Base-by-base conservation (phyloP, 1,140 invertebrate genomes). In the Neomicropteryx cornuta region DNA sequence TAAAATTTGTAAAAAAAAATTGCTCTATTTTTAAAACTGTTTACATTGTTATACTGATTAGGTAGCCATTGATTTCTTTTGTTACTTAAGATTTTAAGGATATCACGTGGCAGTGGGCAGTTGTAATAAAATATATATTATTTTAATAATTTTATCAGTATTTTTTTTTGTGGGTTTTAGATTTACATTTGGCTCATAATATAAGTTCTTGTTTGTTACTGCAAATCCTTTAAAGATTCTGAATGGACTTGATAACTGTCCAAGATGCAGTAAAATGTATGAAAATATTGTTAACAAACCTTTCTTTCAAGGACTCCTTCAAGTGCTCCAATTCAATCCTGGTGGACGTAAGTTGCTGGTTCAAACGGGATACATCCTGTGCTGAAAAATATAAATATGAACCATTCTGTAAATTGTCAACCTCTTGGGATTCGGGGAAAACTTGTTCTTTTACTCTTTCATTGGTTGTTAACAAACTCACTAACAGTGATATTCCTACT, bases 281-380 rank as follows among this genome's bases (percentile, higher is more conserved):
- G 21, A 21, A 38, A 30, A 32, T 29, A 23, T 36, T 33, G 8
- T 8, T n/a, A 37, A 54, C 53, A 54, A 46, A 66, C 58, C 48
- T 53, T 48, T 65, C 56, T 44, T 62, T 66, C 41, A 65, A 60
- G 4, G 71, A 50, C 47, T 68, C 63, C 43, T 60, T 56, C n/a
- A 71, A 46, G 8, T 55, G 42, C 44, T 75, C 64, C 14, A 76
- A 43, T 48, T 77, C 71, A 33, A 52, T 42, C 38, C 62, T 58
- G 47, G 76, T 60, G 16, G 63, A 57, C 3, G 60, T 42, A 8
- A 77, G 54, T 49, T 73, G 70, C 24, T 52, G 54, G 36, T 72
- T 68, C 18, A 76, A 43, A 11, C 66, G 53, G 14, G 62, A 65
- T 10, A 77, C 56, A 51, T 77, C 71, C 44, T 61, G 24, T 27